A percentile compares a stretch with the other conserved stretches of the same genome.
Evolutionary conservation across 2,113 vertebrate species (phyloP).

Genomic region (Melanotaenia duboulayi): DNA sequence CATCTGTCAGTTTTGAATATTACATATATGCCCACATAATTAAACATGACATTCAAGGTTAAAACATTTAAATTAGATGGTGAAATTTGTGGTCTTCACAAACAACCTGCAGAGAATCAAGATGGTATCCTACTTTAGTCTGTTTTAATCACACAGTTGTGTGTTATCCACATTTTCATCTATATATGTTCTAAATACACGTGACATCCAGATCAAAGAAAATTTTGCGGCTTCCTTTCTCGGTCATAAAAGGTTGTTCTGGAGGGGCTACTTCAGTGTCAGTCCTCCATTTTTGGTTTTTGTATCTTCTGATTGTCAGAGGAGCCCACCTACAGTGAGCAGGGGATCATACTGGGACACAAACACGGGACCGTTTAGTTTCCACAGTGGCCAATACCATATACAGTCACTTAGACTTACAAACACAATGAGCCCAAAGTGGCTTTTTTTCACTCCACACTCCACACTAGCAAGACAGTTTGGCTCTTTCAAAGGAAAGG

Average conservation of each 20-base stretch:
- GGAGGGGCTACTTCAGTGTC: slow-evolving; percentile 16
- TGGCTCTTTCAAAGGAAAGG: slow-evolving; percentile 18
- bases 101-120: no score
- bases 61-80: no score
- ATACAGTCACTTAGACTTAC: slow-evolving; percentile 45
- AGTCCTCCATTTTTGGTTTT: slow-evolving; percentile 23
- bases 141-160: no score
- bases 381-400: slow-evolving; percentile 41
- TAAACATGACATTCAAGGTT: no score
- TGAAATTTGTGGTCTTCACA: no score
- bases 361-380: slow-evolving; percentile 43
- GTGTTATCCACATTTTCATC: no score
- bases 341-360: slow-evolving; percentile 23
- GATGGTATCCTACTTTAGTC: no score
- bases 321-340: slow-evolving; percentile 49
- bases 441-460: slow-evolving; percentile 23
- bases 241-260: slow-evolving; percentile 1
- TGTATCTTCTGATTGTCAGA: slow-evolving; percentile 40
- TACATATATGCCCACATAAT: no score
- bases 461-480: neutral
- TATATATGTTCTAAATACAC: no score
- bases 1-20: no score
- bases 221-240: neutral
- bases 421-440: slow-evolving; percentile 29
- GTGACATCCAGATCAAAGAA: no score